These are phyloP conservation scores for Piscicola geometra DNA, from an alignment of 2,888 invertebrate genomes.

Conservation along the genomic window DNA sequence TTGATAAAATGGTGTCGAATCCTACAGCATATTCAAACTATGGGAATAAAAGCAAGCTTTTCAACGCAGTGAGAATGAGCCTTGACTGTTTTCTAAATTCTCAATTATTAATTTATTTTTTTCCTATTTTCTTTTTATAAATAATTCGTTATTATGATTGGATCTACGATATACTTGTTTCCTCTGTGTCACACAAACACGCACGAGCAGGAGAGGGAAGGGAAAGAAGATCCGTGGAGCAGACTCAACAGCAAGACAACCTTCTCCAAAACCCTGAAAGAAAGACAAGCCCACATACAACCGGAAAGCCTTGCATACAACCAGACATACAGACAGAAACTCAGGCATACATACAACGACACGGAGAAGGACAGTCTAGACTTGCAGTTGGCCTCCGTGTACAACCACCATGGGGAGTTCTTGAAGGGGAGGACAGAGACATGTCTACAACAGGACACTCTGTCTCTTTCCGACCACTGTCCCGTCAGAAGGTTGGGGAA, in stretches of 20 bases:
- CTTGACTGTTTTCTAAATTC: not conserved
- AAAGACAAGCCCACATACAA: slow-evolving; percentile 37
- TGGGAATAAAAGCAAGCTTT: too few species aligned
- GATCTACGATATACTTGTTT: too few species aligned
- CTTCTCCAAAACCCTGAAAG: slow-evolving; percentile 50
- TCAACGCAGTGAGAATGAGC: not conserved
- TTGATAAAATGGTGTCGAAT: too few species aligned
- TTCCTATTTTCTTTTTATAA: not conserved
- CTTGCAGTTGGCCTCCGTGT: slow-evolving; percentile 54
- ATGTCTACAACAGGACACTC: slow-evolving; percentile 53
- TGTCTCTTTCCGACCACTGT: slow-evolving; percentile 51
- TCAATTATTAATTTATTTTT: not conserved
- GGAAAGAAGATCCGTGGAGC: slow-evolving; percentile 49
- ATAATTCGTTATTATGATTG: not conserved
- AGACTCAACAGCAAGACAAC: slow-evolving; percentile 51
- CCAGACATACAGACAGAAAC: not conserved
- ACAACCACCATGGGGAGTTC: slow-evolving; percentile 54
- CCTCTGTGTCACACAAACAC: not conserved
- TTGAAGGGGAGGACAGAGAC: slow-evolving; percentile 51
- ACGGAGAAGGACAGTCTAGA: slow-evolving; percentile 55
- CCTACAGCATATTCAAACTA: too few species aligned
- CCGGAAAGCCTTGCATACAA: not conserved
- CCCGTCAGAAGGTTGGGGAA: slow-evolving; percentile 25
- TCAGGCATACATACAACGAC: not conserved
- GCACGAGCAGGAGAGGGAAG: not conserved